Evolutionary conservation across 2,888 invertebrate species (phyloP).

Genomic region (Metellina segmentata): DNA sequence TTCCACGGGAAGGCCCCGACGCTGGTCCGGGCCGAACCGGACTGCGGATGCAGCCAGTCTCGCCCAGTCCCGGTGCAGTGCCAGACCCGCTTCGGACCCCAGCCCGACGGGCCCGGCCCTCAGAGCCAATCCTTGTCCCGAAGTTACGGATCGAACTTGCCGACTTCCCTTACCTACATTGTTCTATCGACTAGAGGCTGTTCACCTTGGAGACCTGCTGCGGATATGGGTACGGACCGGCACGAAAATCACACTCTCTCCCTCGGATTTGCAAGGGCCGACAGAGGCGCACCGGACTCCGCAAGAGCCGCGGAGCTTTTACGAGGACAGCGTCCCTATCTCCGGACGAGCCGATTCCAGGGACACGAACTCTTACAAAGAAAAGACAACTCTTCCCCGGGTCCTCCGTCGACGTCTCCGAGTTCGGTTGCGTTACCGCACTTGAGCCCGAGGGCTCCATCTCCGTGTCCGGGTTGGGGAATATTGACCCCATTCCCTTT

Average conservation of each 20-base stretch:
- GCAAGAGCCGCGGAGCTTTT: conserved; percentile 81
- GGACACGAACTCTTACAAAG: conserved; percentile 81
- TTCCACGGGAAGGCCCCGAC: conserved; percentile 79
- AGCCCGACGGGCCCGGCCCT: conserved; percentile 85
- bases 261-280: no score
- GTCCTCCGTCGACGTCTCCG: no score
- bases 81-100: conserved; percentile 82
- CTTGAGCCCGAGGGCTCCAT: no score
- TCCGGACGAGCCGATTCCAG: conserved; percentile 82
- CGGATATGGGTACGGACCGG: conserved; percentile 83
- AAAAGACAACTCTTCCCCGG: conserved; percentile 82
- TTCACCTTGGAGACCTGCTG: conserved; percentile 89
- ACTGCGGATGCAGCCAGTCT: no score
- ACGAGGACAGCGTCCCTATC: conserved; percentile 80
- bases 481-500: no score
- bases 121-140: conserved; percentile 89
- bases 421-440: no score
- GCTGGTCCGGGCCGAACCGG: conserved; percentile 78
- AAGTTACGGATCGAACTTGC: conserved; percentile 85
- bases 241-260: conserved; percentile 73
- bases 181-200: conserved; percentile 86
- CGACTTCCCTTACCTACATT: conserved; percentile 87
- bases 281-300: no score
- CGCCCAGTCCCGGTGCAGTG: conserved; percentile 79
- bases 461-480: no score